Evolutionary conservation across 1,140 invertebrate species (phyloP), one percentile per base, ranked within the genome.

Genomic region (Chymomyza costata): DNA sequence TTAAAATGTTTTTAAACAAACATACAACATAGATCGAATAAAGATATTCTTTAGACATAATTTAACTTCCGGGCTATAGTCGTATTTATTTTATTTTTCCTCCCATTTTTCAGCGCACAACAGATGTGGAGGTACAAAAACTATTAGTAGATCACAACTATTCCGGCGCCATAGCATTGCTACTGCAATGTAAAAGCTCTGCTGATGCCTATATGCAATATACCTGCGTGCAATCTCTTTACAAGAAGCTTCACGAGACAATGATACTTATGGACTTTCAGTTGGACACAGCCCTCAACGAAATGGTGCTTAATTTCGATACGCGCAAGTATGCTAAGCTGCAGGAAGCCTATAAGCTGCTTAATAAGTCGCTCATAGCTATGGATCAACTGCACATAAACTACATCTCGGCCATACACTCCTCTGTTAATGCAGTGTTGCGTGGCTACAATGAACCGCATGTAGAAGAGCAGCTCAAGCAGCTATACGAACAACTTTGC

Each of bases 371-470:
- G 0, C 90, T 97, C 85, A 93, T 92, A 2, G 94, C 96, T 0
- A 94, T 98, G 89, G 96, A 99, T 87, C 95, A 98, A 85, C 85
- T 97, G 28, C 92, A 94, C 58, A 97, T 99, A 91, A 96, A 99
- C 86, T 97, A 97, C 85, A 94, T 95, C 0, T 97, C 94, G 38
- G 93, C 95, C 0, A 94, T 99, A 41, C 96, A 98, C 66, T 96
- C 95, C 68, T 92, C 92, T 7, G 93, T 96, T 0, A 92, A 96
- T 34, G 90, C 90, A 19, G 90, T 93, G 5, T 88, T 97, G 0
- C 89, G 92, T 48, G 89, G 89, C 0, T 95, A 93, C 84, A 89
- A 92, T 17, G 90, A 91, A 66, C 85, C 91, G 3, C 88, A 83
- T 14, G 87, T 89, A 25, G 89, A 90, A 44, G 90, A 92, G 65